Conservation (phyloP, 2,797 vertebrate species). For the Halcyon smyrnensis region DNA sequence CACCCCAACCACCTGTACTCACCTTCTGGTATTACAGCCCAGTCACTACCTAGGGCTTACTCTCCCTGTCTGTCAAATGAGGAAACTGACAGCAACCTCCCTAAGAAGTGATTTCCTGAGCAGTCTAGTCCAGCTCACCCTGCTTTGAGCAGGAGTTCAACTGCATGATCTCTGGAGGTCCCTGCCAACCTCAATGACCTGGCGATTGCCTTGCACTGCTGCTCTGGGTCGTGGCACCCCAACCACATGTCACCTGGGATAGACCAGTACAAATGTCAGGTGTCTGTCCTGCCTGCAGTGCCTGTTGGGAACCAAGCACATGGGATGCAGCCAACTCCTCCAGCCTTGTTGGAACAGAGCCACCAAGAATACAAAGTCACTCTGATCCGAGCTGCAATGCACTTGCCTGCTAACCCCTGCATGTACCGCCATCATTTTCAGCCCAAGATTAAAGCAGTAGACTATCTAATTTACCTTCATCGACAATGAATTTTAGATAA, state of each 20-base stretch:
- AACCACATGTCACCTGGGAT: rapidly evolving
- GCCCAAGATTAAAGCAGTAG: neutral
- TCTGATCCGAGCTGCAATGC: neutral
- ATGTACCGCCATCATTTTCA: neutral
- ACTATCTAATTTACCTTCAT: constrained; percentile 2
- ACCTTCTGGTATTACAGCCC: neutral
- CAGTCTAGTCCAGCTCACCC: neutral
- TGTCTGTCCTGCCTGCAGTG: rapidly evolving
- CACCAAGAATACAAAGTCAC: neutral
- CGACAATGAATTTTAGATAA: constrained; percentile 8
- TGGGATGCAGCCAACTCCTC: neutral
- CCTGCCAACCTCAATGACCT: neutral
- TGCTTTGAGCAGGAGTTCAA: neutral
- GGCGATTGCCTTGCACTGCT: neutral
- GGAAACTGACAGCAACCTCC: neutral
- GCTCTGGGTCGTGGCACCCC: neutral
- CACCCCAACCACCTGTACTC: neutral
- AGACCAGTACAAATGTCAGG: rapidly evolving
- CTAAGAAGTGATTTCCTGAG: neutral
- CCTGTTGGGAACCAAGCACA: neutral
- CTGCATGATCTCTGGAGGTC: neutral
- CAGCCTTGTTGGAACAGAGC: neutral
- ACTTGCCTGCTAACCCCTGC: neutral
- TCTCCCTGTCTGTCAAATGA: neutral
- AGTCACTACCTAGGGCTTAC: neutral